A percentile compares a stretch with the other conserved stretches of the same genome.
phyloP scores from a whole-genome alignment of 2,888 invertebrate genomes.

The Ferdinandea cuprea region DNA sequence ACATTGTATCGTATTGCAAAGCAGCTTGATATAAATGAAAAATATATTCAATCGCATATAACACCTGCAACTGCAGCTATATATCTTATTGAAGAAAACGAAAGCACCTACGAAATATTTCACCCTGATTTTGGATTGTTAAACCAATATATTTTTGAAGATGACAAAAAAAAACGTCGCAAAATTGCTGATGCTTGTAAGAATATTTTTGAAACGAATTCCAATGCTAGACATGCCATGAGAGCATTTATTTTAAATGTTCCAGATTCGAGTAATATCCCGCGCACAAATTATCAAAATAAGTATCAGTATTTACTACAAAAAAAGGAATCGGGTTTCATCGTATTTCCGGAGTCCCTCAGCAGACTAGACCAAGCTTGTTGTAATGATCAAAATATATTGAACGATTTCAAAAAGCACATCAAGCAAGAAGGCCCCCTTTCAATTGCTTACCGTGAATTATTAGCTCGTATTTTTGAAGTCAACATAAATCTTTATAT shows the following conservation, averaged over 20 bases:
- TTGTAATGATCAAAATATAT: neutral
- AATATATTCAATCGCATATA: neutral
- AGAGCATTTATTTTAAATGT: neutral
- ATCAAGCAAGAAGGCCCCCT: neutral
- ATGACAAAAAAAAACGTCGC: neutral
- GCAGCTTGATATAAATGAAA: neutral
- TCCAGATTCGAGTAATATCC: no score
- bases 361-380: neutral
- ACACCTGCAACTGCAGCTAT: neutral
- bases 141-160: constrained; percentile 4
- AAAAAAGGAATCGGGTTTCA: neutral
- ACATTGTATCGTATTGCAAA: neutral
- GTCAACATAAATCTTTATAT: neutral
- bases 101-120: neutral
- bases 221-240: neutral
- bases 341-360: neutral
- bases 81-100: neutral
- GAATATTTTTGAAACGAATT: neutral
- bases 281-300: neutral
- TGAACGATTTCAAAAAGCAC: neutral
- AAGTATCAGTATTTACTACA: neutral
- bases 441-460: neutral
- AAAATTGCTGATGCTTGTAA: neutral
- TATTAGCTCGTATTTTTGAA: constrained; percentile 9
- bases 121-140: neutral